Evolutionary conservation across 2,888 invertebrate genomes (phyloP).

Genomic region (Drosophila nr. fundita): DNA sequence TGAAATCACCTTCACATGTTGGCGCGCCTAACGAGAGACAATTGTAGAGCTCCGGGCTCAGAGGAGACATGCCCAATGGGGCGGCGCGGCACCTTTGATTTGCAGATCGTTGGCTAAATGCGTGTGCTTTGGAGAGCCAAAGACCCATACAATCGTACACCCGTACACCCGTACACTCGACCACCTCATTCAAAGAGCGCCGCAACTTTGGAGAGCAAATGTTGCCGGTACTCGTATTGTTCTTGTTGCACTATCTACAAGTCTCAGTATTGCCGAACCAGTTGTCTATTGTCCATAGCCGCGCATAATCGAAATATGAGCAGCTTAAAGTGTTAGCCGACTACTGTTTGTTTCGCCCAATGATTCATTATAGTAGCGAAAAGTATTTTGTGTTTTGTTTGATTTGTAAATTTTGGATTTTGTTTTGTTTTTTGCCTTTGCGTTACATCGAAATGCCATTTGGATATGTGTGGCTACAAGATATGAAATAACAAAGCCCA

Average conservation of each 20-base stretch:
- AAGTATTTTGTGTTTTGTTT: slow-evolving; percentile 51
- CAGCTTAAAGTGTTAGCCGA: slow-evolving; percentile 69
- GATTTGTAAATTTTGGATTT: slow-evolving; percentile 23
- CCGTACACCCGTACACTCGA: slow-evolving; percentile 5
- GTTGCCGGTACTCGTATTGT: slow-evolving; percentile 28
- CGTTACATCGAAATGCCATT: slow-evolving; percentile 72
- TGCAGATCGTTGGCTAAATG: slow-evolving; percentile 75
- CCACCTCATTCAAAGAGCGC: slow-evolving; percentile 59
- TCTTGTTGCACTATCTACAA: slow-evolving; percentile 39
- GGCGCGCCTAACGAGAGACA: slow-evolving; percentile 64
- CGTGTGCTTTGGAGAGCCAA: slow-evolving; percentile 62
- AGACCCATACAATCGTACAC: not conserved
- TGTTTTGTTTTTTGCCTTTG: not conserved
- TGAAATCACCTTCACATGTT: slow-evolving; percentile 75
- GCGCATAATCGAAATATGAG: slow-evolving; percentile 56
- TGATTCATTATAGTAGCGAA: slow-evolving; percentile 57
- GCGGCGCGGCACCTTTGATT: slow-evolving; percentile 80
- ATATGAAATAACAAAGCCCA: slow-evolving; percentile 36
- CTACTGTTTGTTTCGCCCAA: slow-evolving; percentile 69
- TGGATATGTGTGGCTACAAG: slow-evolving; percentile 29
- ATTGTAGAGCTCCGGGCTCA: slow-evolving; percentile 66
- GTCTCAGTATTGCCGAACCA: slow-evolving; percentile 29
- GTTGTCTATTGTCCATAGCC: slow-evolving; percentile 46
- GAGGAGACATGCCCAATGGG: slow-evolving; percentile 40
- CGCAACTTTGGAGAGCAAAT: slow-evolving; percentile 52